A percentile compares a stretch with the other conserved stretches of the same genome.
phyloP scores from a whole-genome alignment of 2,888 invertebrate genomes.

The Ectropis crepuscularia region DNA sequence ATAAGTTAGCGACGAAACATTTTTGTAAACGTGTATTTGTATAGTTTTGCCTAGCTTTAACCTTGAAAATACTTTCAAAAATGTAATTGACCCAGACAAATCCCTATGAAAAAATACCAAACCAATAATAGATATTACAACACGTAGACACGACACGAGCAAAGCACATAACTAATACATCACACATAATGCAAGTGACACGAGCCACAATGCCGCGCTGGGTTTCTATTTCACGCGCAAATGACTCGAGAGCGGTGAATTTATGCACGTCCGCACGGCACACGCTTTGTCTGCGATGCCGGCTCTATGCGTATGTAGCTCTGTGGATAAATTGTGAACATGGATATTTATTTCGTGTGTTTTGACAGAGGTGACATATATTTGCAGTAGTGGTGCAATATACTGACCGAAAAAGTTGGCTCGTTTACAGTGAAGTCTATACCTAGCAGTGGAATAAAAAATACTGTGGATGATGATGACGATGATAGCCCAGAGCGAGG shows the following conservation, averaged over 20 bases:
- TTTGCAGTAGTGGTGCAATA: neutral
- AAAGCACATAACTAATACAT: constrained; percentile 34
- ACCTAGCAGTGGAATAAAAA: neutral
- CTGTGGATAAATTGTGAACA: constrained; percentile 20
- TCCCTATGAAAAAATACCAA: neutral
- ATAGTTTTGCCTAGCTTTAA: no score
- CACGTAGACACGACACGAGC: constrained; percentile 28
- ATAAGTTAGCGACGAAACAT: no score
- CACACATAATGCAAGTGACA: constrained; percentile 54
- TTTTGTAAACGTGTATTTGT: no score
- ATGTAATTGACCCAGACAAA: neutral
- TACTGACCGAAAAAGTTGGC: no score
- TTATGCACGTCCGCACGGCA: constrained; percentile 57
- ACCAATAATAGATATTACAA: constrained; percentile 15
- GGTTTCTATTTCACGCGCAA: constrained; percentile 73
- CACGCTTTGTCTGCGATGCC: constrained; percentile 41
- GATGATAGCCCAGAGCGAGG: no score
- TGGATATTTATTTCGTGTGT: constrained; percentile 11
- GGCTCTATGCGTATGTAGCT: constrained; percentile 35
- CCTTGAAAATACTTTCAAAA: neutral
- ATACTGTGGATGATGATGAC: neutral
- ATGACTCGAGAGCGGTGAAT: constrained; percentile 57
- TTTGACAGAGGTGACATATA: neutral
- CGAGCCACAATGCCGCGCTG: constrained; percentile 44
- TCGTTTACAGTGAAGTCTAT: no score